These are phyloP conservation scores for Pyrgus malvae DNA, from an alignment of 2,888 invertebrate genomes.

Conservation along the genomic window DNA sequence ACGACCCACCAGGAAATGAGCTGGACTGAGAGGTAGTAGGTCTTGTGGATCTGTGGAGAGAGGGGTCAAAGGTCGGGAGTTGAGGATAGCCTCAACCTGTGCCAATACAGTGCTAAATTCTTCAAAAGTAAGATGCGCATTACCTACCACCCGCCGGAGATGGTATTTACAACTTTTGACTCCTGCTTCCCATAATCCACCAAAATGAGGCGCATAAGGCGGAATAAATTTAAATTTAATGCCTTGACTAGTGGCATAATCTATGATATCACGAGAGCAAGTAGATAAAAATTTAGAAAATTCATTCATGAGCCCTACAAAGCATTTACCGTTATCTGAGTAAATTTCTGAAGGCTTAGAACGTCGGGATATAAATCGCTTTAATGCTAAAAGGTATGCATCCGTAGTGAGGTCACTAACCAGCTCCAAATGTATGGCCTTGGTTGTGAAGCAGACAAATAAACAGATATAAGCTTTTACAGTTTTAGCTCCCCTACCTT, in stretches of 20 bases:
- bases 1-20: constrained; percentile 40
- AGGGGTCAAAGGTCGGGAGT: constrained; percentile 36
- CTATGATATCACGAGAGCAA: constrained; percentile 4
- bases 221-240: constrained; percentile 32
- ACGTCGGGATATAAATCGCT: constrained; percentile 35
- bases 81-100: constrained; percentile 36
- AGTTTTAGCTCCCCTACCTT: constrained; percentile 33
- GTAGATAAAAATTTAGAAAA: constrained; percentile 29
- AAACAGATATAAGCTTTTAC: constrained; percentile 36
- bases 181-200: constrained; percentile 7
- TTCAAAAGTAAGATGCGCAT: constrained; percentile 23
- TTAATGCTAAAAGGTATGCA: constrained; percentile 34
- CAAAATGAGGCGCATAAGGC: constrained; percentile 30
- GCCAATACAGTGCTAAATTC: constrained; percentile 29
- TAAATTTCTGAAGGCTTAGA: constrained; percentile 36
- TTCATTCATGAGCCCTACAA: constrained; percentile 32
- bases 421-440: constrained; percentile 35
- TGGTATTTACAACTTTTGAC: constrained; percentile 18
- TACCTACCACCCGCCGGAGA: constrained; percentile 21
- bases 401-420: constrained; percentile 31
- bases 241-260: constrained; percentile 19
- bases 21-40: constrained; percentile 40
- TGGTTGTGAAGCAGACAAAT: constrained; percentile 36
- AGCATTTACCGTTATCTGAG: constrained; percentile 35
- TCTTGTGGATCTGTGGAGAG: constrained; percentile 36